Conservation (phyloP, 2,113 vertebrate species). For the Laticauda colubrina region DNA sequence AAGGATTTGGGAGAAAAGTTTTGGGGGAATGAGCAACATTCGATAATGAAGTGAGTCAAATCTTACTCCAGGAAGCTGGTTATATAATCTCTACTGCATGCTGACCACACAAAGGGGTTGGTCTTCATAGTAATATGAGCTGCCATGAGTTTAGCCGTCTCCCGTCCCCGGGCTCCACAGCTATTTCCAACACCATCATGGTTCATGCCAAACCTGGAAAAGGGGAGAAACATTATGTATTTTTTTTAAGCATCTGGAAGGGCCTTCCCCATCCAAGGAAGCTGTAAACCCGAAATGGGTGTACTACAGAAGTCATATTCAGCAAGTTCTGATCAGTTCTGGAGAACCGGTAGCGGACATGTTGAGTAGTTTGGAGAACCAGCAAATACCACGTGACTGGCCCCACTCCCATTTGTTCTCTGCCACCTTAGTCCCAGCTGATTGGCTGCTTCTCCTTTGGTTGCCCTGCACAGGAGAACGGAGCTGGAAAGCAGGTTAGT, state of each 20-base stretch:
- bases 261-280: neutral
- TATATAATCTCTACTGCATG: slow-evolving; percentile 97
- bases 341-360: no score
- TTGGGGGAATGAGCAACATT: neutral
- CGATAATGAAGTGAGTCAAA: neutral
- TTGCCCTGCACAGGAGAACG: no score
- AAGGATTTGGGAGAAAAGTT: neutral
- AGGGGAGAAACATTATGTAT: neutral
- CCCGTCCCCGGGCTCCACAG: slow-evolving; percentile 91
- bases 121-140: slow-evolving; percentile 99
- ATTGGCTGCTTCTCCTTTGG: no score
- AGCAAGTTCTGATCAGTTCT: no score
- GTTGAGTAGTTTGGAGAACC: no score
- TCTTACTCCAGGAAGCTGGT: slow-evolving; percentile 98
- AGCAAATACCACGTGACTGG: no score
- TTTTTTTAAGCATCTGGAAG: neutral
- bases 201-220: slow-evolving; percentile 93
- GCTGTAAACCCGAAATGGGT: neutral
- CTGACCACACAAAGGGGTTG: slow-evolving; percentile 96
- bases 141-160: slow-evolving; percentile 97
- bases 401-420: no score
- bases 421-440: no score
- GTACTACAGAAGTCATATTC: neutral
- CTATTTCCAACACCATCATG: slow-evolving; percentile 94
- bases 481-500: no score